phyloP scores from a whole-genome alignment of 2,113 vertebrate species.

The Fregata magnificens region DNA sequence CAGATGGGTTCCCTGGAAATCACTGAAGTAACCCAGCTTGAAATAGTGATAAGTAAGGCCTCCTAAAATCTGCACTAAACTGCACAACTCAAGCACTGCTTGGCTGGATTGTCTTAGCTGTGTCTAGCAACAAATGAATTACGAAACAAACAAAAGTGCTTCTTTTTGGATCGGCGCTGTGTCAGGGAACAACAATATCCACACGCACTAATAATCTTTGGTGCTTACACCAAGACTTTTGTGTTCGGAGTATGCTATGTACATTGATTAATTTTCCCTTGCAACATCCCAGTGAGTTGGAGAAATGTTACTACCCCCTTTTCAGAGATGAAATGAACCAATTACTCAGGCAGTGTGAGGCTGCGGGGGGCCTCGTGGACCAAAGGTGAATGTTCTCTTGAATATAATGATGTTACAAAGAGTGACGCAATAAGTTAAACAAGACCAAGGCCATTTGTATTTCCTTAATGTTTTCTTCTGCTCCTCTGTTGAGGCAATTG shows the following conservation, averaged over 20 bases:
- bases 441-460: background rate
- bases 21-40: background rate
- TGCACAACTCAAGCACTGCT: background rate
- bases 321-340: background rate
- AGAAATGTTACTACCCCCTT: background rate
- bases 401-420: background rate
- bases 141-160: background rate
- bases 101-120: background rate
- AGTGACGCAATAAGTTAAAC: background rate
- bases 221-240: background rate
- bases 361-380: rapidly evolving
- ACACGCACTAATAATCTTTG: no score
- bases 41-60: background rate
- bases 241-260: background rate
- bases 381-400: background rate
- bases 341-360: background rate
- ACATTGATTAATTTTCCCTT: background rate
- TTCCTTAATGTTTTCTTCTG: background rate
- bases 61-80: background rate
- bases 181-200: background rate
- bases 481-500: background rate
- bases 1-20: slow-evolving; percentile 18
- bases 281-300: background rate
- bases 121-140: background rate
- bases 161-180: background rate